phyloP scores from a whole-genome alignment of 2,797 vertebrate species.

The Odontamblyopus lacepedii region DNA sequence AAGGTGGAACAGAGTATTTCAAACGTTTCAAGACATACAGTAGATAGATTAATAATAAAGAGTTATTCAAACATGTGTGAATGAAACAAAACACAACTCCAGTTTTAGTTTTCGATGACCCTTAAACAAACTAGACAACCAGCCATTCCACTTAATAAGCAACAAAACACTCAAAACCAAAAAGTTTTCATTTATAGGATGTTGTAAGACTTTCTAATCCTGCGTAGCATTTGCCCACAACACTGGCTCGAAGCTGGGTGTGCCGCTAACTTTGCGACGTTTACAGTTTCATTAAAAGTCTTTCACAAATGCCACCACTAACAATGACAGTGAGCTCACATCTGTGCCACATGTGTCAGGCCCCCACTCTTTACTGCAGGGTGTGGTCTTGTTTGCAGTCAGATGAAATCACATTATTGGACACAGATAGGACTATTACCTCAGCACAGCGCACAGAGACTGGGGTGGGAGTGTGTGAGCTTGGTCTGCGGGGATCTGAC shows the following conservation, averaged over 20 bases:
- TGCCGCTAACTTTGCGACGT: not conserved
- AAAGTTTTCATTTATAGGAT: not conserved
- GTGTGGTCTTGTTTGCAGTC: constrained; percentile 43
- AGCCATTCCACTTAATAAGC: not conserved
- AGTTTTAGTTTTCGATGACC: too few species aligned
- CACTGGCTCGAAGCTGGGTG: not conserved
- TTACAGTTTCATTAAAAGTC: not conserved
- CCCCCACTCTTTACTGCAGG: constrained; percentile 46
- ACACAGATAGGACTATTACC: constrained; percentile 55
- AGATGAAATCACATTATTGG: constrained; percentile 61
- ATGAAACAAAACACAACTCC: too few species aligned
- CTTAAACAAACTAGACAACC: not conserved
- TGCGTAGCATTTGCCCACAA: not conserved
- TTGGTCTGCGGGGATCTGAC: constrained; percentile 35
- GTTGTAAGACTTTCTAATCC: not conserved
- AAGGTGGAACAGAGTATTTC: too few species aligned
- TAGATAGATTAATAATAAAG: too few species aligned
- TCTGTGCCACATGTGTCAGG: constrained; percentile 28
- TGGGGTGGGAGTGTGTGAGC: constrained; percentile 46
- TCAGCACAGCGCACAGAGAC: constrained; percentile 48
- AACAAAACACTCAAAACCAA: not conserved
- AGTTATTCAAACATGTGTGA: too few species aligned
- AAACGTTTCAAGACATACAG: too few species aligned
- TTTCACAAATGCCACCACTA: constrained; percentile 10
- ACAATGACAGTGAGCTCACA: constrained; percentile 8